Evolutionary conservation across 23 tunicate genomes (phyloP), one percentile per base, ranked within the genome.

Genomic region (Ascidia mentula): DNA sequence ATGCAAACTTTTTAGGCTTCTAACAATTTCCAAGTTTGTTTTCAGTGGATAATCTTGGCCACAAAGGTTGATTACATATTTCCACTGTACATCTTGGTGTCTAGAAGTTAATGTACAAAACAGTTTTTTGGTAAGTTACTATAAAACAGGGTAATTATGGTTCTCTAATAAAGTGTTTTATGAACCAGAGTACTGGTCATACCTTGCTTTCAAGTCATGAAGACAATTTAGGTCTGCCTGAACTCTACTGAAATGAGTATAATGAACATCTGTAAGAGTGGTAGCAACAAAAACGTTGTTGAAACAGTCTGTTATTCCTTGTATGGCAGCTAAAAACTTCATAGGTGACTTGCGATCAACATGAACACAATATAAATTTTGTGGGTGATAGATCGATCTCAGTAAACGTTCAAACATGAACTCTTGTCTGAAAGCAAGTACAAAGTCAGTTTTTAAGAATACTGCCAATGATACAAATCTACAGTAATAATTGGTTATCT

Each of bases 31-130:
- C 8, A 83, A 76, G 40, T 95, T 95, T 59, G 99, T 95, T 75
- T 95, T 90, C 53, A 90, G 45, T 5, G 99, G 99, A 40, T 86
- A 95, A 38, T 95, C 99, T 40, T 86, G 96, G 5, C 99, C 99
- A 60, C 99, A 95, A 1, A 95, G 60, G 79, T 95, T 95, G 53
- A 95, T 82, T 34, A 95, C 92, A 74, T 95, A 95, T 69, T 76
- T 90, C 99, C 99, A 95, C 31, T 78, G 83, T 9, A 77, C 86
- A 42, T 74, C 38, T 1, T 34, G 17, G 17, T 39, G 24, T 73
- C 97, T 91, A 37, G 5, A 79, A 37, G 59, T 33, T n/a, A n/a
- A n/a, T n/a, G n/a, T n/a, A n/a, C n/a, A n/a, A n/a, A n/a, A n/a
- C n/a, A n/a, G n/a, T n/a, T n/a, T n/a, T n/a, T n/a, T n/a, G n/a